Evolutionary conservation across 1,140 invertebrate genomes (phyloP), one percentile per base, ranked within the genome.

Genomic region (Phortica variegata): DNA sequence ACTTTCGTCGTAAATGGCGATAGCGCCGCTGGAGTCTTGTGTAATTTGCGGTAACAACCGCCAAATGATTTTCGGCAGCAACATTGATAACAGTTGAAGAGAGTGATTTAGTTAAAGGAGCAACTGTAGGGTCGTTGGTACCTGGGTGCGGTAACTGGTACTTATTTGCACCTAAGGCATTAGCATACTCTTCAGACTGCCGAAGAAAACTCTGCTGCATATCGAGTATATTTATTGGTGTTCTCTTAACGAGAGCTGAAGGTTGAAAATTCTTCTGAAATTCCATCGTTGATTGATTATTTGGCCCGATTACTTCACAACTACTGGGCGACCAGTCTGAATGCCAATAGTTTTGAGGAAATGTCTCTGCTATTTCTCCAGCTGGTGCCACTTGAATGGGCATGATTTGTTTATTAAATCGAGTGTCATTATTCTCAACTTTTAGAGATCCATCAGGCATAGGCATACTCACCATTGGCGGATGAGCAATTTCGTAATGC

Each of bases 161-260:
- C 42, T n/a, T n/a, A n/a, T n/a, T n/a, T n/a, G n/a, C 33, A 49
- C 49, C 12, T 38, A 15, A 3, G 36, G 36, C 33, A 38, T 53
- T n/a, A 61, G 59, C 10, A 26, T 26, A 10, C 23, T 26, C 33
- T 32, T 70, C 61, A 16, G 60, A 54, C 16, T 60, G 66, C 16
- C 54, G 65, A 29, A 70, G 34, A 31, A 70, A 70, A n/a, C 66
- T 70, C 9, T 61, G 58, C 40, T 70, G 66, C 66, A 70, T 70
- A 31, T 70, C 66, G 7, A 70, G 39, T 9, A 70, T 70, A 7
- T 70, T 60, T 20, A 70, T 70, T 42, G n/a, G n/a, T n/a, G n/a
- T n/a, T n/a, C n/a, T n/a, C n/a, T n/a, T n/a, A n/a, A n/a, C n/a
- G n/a, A n/a, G n/a, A n/a, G n/a, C n/a, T n/a, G 26, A 26, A 3